Evolutionary conservation across 1,140 invertebrate genomes (phyloP), one percentile per base, ranked within the genome.

Genomic region (Anastrepha obliqua): DNA sequence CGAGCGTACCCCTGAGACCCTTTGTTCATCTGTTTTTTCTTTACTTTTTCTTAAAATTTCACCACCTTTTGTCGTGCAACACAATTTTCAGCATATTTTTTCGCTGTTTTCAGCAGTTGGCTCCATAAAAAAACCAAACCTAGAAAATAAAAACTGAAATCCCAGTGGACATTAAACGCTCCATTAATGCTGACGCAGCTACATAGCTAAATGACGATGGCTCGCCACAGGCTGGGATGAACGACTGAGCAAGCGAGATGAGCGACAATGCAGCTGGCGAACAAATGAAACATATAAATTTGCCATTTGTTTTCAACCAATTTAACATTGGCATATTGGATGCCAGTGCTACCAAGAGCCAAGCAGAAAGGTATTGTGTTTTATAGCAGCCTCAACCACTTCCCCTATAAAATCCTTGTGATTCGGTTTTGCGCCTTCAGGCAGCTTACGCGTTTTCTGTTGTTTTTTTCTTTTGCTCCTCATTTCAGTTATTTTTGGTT

Each of bases 301-400:
- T 91, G 89, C 90, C 90, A 92, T 92, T 92, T 92, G 91, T 92
- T 92, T 92, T 91, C 91, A 92, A 92, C 91, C 91, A 91, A 92
- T 92, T 92, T 92, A 92, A 92, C 91, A 92, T 90, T 29, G 74
- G 74, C 51, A 81, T 81, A 55, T 29, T 58, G 44, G 9, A 20
- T 81, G n/a, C n/a, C 1, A 55, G 20, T 9, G 15, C 60, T 55
- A 8, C 51, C n/a, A n/a, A 55, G 51, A 15, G 60, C n/a, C 51
- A 20, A n/a, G 13, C 39, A 42, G 55, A 4, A 51, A 20, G 47
- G 9, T 13, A 47, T 74, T n/a, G 44, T 7, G 67, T 15, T 29
- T 29, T 29, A 29, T 55, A 15, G 5, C 67, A 47, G 64, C 9
- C 29, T 11, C 64, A 42, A 0, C 51, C 51, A 55, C 51, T 8